Evolutionary conservation across 2,888 invertebrate species (phyloP), one percentile per base, ranked within the genome.

Genomic region (Maniola hyperantus): DNA sequence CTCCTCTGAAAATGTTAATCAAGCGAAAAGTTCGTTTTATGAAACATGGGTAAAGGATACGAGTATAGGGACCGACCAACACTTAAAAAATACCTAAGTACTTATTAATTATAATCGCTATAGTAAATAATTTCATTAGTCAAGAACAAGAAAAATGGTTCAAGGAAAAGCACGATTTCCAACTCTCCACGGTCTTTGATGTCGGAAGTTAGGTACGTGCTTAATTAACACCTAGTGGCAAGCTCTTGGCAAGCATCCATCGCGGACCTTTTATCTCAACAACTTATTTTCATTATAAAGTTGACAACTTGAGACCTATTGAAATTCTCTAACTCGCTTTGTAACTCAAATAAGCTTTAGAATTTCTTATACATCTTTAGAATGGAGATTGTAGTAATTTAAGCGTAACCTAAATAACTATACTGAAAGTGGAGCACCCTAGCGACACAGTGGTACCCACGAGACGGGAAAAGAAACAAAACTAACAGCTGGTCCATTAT

Each of bases 161-260:
- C 67, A 70, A 67, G 70, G 65, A 53, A 50, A 57, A 53, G 62
- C 51, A 18, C 42, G 63, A 51, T 59, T 46, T 57, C 42, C 57
- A 57, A 42, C 13, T 42, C 18, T 6, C 57, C 18, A 20, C 50
- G 50, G 39, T 57, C 11, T 57, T 55, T 39, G 20, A 57, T 51
- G 53, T 46, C 42, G 42, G 46, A 13, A 42, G 61, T 18, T n/a
- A n/a, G 42, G 48, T 42, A 55, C 39, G 44, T 54, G 60, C 50
- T 42, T 34, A 26, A 33, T 51, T 42, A 51, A 18, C 39, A 26
- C n/a, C 33, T 6, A 18, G 18, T 11, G 26, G 26, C 26, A 26
- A 26, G 26, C 26, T 26, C 55, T 42, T 57, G 57, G 57, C 42
- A 13, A 39, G 36, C 39, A 10, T 5, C 57, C 57, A 57, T 11